Evolutionary conservation across 2,797 vertebrate species (phyloP).

Genomic region (Australoheros facetus): DNA sequence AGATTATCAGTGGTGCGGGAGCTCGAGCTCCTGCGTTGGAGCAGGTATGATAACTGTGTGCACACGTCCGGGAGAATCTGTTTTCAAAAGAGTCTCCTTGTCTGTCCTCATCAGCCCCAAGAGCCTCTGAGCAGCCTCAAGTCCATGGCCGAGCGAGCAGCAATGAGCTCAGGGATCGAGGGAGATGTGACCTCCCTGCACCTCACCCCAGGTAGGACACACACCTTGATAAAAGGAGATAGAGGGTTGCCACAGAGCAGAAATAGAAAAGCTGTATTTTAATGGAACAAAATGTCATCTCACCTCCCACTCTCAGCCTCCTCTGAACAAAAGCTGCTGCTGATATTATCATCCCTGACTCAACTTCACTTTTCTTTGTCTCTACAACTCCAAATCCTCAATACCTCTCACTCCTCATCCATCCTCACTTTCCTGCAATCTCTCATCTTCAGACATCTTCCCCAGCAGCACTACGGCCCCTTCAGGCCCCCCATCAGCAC

Average conservation of each 20-base stretch:
- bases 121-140: conserved; percentile 89
- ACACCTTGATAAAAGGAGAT: conserved; percentile 5
- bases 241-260: conserved; percentile 33
- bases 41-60: neutral
- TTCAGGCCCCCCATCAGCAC: conserved; percentile 67
- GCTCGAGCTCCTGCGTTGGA: neutral
- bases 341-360: conserved; percentile 52
- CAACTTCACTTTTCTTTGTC: conserved; percentile 35
- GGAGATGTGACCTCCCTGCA: conserved; percentile 87
- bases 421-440: neutral
- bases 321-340: conserved; percentile 53
- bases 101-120: conserved; percentile 76
- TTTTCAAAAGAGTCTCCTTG: conserved; percentile 48
- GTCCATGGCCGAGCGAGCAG: conserved; percentile 89
- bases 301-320: conserved; percentile 58
- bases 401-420: neutral
- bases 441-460: conserved; percentile 77
- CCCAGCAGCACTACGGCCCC: conserved; percentile 82
- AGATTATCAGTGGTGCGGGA: neutral
- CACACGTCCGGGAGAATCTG: conserved; percentile 2
- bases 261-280: conserved; percentile 50
- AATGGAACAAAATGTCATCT: conserved; percentile 62
- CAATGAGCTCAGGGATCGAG: conserved; percentile 88
- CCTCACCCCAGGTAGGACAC: conserved; percentile 82
- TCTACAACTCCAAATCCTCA: neutral